Percentiles rank a stretch among this genome's conserved stretches.
Conservation (phyloP, 1,140 invertebrate genomes). For the Rhyacophila brunnea region DNA sequence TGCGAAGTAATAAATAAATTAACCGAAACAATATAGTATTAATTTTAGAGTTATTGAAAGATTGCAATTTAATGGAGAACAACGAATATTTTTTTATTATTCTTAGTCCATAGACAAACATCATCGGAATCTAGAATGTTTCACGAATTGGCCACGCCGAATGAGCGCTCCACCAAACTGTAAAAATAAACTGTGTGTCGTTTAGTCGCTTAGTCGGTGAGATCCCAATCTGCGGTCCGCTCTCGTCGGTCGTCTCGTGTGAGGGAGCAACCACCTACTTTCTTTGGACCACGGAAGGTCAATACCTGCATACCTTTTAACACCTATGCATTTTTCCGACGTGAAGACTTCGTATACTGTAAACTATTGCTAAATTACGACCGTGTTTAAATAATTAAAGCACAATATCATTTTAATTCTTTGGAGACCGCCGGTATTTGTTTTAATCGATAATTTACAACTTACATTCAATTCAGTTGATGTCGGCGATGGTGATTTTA, state of each 20-base stretch:
- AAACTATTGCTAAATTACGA: no score
- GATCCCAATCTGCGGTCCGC: slow-evolving; percentile 12
- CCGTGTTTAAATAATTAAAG: no score
- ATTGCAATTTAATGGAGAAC: no score
- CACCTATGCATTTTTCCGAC: slow-evolving; percentile 18
- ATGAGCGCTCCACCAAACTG: background rate
- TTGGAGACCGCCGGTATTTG: slow-evolving; percentile 1
- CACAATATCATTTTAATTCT: slow-evolving; percentile 1
- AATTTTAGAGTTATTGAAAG: no score
- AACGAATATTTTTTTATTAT: no score
- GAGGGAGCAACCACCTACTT: slow-evolving; percentile 13
- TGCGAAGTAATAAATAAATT: no score
- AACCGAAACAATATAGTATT: no score
- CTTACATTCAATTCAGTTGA: slow-evolving; percentile 14
- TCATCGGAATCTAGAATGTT: background rate
- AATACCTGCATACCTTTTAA: slow-evolving; percentile 21
- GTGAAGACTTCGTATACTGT: background rate
- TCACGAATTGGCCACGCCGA: background rate
- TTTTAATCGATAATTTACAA: slow-evolving; percentile 21
- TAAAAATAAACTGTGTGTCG: background rate
- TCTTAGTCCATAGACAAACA: no score
- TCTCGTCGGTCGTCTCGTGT: slow-evolving; percentile 11
- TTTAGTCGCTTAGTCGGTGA: slow-evolving; percentile 9
- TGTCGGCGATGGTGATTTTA: slow-evolving; percentile 14
- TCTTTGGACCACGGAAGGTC: slow-evolving; percentile 7